Evolutionary conservation across 2,888 invertebrate species (phyloP), one percentile per base, ranked within the genome.

Genomic region (Vannuccia rotundouncinata): DNA sequence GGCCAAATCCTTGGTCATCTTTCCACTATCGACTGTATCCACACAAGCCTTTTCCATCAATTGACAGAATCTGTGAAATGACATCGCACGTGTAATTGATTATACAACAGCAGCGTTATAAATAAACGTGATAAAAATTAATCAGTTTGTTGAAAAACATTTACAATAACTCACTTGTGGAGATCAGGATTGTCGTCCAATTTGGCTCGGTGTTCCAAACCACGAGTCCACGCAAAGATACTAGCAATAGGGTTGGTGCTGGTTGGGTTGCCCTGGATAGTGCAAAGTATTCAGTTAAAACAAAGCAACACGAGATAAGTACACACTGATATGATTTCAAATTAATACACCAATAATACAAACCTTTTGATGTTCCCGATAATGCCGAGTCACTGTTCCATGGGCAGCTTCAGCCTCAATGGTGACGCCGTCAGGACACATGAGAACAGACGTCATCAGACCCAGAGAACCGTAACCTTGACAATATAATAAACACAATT

Each of bases 201-300:
- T 86, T 92, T 92, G 77, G 93, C 94, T 83, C 95, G 90, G 86
- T 95, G 95, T 78, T 91, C 90, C 75, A 95, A 90, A 0, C 94
- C 94, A 78, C 93, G 89, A 0, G 94, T 94, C 94, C 94, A 95
- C 10, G 94, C 95, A 89, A 93, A 95, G 85, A 95, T 94, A 66
- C 94, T 94, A 17, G 95, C 95, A 81, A 95, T 92, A 10, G 95
- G 94, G 89, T 95, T 95, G 80, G 95, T 95, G 82, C 94, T 94
- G 0, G 95, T 95, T 78, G 92, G 91, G 85, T 92, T 91, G 80
- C 94, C 94, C 27, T 45, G 45, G n/a, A n/a, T n/a, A n/a, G n/a
- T n/a, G n/a, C n/a, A n/a, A n/a, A n/a, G n/a, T n/a, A n/a, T n/a
- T n/a, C n/a, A n/a, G n/a, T n/a, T n/a, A n/a, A n/a, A n/a, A n/a